Percentiles rank a stretch among this genome's conserved stretches.
These are phyloP conservation scores for Tiliacea citrago DNA, from an alignment of 2,888 invertebrate genomes.

Conservation along the genomic window DNA sequence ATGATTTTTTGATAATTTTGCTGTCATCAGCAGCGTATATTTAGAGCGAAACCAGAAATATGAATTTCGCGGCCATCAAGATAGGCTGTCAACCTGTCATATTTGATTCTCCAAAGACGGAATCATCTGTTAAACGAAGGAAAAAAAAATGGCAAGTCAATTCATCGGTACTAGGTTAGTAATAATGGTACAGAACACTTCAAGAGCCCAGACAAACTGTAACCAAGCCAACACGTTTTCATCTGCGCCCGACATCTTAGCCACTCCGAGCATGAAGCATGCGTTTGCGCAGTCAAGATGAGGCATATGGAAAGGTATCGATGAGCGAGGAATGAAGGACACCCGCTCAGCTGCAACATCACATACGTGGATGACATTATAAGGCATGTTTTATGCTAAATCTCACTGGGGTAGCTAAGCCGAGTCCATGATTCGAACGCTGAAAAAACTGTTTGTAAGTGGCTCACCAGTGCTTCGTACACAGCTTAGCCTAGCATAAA, in stretches of 20 bases:
- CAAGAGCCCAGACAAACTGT: constrained; percentile 41
- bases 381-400: constrained; percentile 2
- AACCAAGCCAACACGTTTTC: constrained; percentile 42
- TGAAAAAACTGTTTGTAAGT: background rate
- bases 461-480: background rate
- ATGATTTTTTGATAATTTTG: background rate
- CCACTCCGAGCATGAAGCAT: constrained; percentile 13
- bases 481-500: background rate
- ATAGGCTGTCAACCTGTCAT: background rate
- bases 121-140: background rate
- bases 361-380: background rate
- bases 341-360: background rate
- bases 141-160: background rate
- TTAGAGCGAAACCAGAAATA: background rate
- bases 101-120: background rate
- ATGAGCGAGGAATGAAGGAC: background rate
- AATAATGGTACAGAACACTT: background rate
- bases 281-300: background rate
- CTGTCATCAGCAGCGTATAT: background rate
- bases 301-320: background rate
- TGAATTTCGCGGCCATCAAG: background rate
- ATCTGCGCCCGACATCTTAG: constrained; percentile 30
- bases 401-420: background rate
- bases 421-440: background rate
- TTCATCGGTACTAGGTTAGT: background rate